Evolutionary conservation across 2,888 invertebrate genomes (phyloP).

Genomic region (Shargacucullia verbasci): DNA sequence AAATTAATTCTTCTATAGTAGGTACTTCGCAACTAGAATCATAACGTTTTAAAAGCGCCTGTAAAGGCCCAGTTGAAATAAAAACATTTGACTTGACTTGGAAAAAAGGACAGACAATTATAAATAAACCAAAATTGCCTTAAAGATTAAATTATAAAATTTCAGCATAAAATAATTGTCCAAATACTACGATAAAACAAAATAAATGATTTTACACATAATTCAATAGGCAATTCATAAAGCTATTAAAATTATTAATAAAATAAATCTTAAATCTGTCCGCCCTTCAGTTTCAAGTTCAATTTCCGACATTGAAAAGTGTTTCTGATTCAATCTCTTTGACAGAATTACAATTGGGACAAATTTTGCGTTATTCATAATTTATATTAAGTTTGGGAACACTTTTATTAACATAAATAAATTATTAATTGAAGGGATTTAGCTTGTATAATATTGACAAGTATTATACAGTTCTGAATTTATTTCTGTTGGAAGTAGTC

Average conservation of each 20-base stretch:
- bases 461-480: no score
- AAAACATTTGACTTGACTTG: no score
- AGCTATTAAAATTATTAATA: slow-evolving; percentile 12
- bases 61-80: no score
- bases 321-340: slow-evolving; percentile 9
- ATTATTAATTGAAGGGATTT: slow-evolving; percentile 4
- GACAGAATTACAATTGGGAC: slow-evolving; percentile 12
- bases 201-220: neutral
- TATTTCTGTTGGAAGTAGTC: no score
- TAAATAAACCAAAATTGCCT: no score
- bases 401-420: slow-evolving; percentile 13
- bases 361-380: slow-evolving; percentile 15
- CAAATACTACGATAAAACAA: neutral
- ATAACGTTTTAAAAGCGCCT: no score
- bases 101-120: no score
- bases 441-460: no score
- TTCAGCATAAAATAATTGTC: no score
- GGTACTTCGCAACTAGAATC: no score
- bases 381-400: slow-evolving; percentile 16
- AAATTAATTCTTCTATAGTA: no score
- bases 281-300: slow-evolving; percentile 4
- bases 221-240: slow-evolving; percentile 2
- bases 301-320: slow-evolving; percentile 24
- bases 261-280: slow-evolving; percentile 5
- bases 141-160: no score